Evolutionary conservation across 2,797 vertebrate genomes (phyloP), one percentile per base, ranked within the genome.

Genomic region (Schizothorax lantsangensis): DNA sequence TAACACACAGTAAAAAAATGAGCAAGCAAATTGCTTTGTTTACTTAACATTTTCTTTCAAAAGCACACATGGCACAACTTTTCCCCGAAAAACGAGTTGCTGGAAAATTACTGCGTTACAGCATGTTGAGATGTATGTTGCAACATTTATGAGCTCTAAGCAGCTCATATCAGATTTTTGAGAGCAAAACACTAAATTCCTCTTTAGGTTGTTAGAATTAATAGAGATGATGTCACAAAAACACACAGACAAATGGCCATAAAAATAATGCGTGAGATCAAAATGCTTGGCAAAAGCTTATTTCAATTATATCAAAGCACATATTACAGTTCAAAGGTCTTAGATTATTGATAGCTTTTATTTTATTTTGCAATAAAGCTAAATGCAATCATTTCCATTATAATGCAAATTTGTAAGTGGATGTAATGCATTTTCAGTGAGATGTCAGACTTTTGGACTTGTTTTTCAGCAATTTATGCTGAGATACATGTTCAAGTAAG

Each of bases 41-140:
- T 86, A 81, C 84, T 66, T 86, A 86, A 74, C 52, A 19, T 62
- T 71, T 86, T 73, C 30, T 86, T 80, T 86, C 52, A 81, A 86
- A 86, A 81, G 79, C 78, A 74, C 84, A 73, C 69, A 86, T 86
- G 84, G 84, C 84, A 86, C 78, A 86, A 74, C 57, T 36, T 81
- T 45, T 86, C 69, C 69, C 68, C 2, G 30, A 74, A 81, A 86
- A 80, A 36, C 1, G 1, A 21, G 69, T 73, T 74, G 54, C 68
- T 80, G 78, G 84, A 86, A 86, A 81, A 80, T 73, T 81, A 80
- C 78, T 64, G 38, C 1, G 12, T 81, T 81, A 79, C 78, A 62
- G 69, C 54, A 86, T 74, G 84, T 74, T 81, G 43, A 72, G 57
- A 81, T 86, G 78, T 64, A 72, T 86, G 84, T 86, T 47, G 84